Conservation (phyloP, 2,113 vertebrate genomes). For the Irena cyanogastra region DNA sequence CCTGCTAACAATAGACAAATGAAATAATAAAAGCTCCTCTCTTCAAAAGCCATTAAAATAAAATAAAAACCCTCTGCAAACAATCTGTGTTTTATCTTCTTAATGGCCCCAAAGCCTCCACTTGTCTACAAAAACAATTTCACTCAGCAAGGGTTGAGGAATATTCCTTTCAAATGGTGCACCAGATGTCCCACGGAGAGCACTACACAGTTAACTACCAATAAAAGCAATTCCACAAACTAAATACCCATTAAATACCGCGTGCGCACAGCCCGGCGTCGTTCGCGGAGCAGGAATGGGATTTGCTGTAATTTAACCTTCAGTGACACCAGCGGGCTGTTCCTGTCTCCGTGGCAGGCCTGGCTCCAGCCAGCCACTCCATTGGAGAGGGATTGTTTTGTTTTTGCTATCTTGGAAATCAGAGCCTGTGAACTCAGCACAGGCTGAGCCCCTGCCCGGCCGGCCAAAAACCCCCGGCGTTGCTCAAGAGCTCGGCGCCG, state of each 20-base stretch:
- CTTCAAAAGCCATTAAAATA: background rate
- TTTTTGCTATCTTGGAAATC: background rate
- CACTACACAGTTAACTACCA: background rate
- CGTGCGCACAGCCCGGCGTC: background rate
- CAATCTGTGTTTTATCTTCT: conserved; percentile 47
- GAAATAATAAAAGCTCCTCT: background rate
- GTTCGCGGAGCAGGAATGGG: accelerated
- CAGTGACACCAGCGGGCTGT: background rate
- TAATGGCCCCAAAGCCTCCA: conserved; percentile 23
- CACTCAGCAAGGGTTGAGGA: background rate
- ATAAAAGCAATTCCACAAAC: conserved; percentile 37
- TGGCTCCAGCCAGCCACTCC: background rate
- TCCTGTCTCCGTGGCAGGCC: background rate
- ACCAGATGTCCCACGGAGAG: conserved; percentile 44
- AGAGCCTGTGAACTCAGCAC: background rate
- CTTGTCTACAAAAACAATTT: conserved; percentile 47
- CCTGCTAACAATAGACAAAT: background rate
- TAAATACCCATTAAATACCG: conserved; percentile 6
- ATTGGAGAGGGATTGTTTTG: background rate
- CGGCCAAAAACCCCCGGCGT: background rate
- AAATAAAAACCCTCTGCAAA: background rate
- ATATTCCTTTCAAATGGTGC: conserved; percentile 29
- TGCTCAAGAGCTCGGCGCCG: background rate
- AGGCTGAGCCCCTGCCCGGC: background rate
- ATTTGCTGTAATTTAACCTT: background rate